A percentile compares a stretch with the other conserved stretches of the same genome.
These are phyloP conservation scores for Crepidodera aurea DNA, from an alignment of 2,888 invertebrate species.

Conservation along the genomic window DNA sequence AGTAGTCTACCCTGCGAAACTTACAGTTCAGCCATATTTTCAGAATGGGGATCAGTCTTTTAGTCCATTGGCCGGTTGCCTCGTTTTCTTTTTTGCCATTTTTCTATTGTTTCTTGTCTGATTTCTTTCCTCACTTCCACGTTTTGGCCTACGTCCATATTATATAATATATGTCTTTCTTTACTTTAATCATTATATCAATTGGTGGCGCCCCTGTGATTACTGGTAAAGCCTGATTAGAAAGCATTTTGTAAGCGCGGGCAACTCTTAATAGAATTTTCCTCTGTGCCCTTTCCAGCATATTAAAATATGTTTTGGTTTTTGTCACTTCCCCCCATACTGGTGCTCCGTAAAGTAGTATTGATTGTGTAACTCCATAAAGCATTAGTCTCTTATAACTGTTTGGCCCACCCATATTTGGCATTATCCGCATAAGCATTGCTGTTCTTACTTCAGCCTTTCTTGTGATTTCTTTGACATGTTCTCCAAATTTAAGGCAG, in stretches of 20 bases:
- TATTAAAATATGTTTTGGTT: neutral
- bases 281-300: no score
- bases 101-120: neutral
- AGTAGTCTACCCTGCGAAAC: neutral
- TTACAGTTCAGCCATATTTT: neutral
- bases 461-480: neutral
- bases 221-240: no score
- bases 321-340: neutral
- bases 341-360: neutral
- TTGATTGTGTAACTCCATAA: neutral
- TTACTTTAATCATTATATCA: no score
- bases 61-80: neutral
- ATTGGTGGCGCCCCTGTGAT: no score
- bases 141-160: no score
- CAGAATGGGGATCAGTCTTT: neutral
- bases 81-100: neutral
- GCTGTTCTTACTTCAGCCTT: neutral
- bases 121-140: no score
- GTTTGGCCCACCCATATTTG: neutral
- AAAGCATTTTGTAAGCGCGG: no score
- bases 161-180: no score
- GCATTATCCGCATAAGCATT: neutral
- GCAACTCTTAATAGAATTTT: no score
- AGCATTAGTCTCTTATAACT: neutral
- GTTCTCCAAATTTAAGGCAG: neutral